Percentiles rank a stretch among this genome's conserved stretches.
These are phyloP conservation scores for Cantharis flavilabris DNA, from an alignment of 2,888 invertebrate species.

Conservation along the genomic window DNA sequence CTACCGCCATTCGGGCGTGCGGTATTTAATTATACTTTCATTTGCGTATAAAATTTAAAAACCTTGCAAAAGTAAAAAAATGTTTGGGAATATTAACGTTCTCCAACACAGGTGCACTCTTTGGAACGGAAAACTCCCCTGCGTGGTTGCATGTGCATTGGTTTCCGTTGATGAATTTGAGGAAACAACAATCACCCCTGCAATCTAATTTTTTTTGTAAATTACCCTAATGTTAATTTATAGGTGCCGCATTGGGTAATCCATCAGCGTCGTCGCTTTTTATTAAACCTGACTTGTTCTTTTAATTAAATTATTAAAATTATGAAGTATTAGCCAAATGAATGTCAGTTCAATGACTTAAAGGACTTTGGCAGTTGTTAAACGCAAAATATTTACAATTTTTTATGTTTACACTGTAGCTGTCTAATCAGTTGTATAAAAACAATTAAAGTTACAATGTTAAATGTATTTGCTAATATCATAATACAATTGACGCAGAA, in stretches of 20 bases:
- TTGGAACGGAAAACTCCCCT: no score
- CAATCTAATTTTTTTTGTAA: no score
- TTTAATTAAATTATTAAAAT: no score
- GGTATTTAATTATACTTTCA: neutral
- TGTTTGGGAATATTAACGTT: no score
- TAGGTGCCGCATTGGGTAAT: no score
- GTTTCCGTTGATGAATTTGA: neutral
- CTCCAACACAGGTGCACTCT: no score
- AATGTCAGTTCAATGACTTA: neutral
- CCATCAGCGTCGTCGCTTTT: no score
- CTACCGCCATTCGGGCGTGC: neutral
- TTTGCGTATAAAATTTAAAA: neutral
- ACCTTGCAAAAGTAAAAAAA: neutral
- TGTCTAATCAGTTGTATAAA: neutral
- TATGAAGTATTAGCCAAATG: neutral
- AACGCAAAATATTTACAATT: neutral
- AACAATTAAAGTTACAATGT: neutral
- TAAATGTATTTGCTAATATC: neutral
- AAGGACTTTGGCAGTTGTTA: neutral
- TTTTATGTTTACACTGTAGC: neutral
- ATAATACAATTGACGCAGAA: neutral
- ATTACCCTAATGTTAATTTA: no score
- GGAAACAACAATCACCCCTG: neutral
- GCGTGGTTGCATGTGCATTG: no score
- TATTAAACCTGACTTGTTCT: no score